Base-by-base conservation (phyloP, 2,797 vertebrate species). In the Loriculus beryllinus region DNA sequence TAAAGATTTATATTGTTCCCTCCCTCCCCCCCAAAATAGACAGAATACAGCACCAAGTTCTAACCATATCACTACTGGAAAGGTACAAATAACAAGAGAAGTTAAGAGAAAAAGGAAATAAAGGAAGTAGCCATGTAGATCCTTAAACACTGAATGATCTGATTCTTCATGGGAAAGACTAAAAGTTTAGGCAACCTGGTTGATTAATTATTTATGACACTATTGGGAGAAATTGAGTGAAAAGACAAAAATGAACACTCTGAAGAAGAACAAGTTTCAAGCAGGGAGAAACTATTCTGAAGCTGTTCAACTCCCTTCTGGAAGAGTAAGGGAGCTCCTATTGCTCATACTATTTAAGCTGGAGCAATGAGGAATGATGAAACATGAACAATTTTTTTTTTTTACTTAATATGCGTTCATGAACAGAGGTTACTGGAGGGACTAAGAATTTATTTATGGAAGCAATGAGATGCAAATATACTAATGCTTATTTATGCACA, bases 381-480 rank as follows among this genome's bases (percentile, higher is more conserved):
- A 94, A 82, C 56, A 69, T 10, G 33, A 91, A 71, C 47, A 54
- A 60, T 28, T 71, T 74, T 33, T 5, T 42, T 43, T 59, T 72
- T 81, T 81, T 14, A 71, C 11, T 69, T 37, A 83, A 43, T 56
- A 60, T 67, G 33, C 37, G 86, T 83, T 83, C 91, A 76, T 81
- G 37, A 94, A 42, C 47, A 91, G 74, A 79, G 82, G 70, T 95
- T 82, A 93, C 77, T 88, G 56, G 26, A 84, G 93, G 43, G 80
- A 93, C 85, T 64, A 76, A 59, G 33, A 75, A 92, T 83, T 87
- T 92, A 93, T 94, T 95, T 93, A 86, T 81, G 85, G 83, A 94
- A 88, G 79, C 82, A 96, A 94, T 96, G 85, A 94, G 91, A 97
- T 97, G 94, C 82, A 96, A 97, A 96, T 96, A 93, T 80, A 91